Evolutionary conservation across 2,797 vertebrate species (phyloP), one percentile per base, ranked within the genome.

Genomic region (Heliangelus exortis): DNA sequence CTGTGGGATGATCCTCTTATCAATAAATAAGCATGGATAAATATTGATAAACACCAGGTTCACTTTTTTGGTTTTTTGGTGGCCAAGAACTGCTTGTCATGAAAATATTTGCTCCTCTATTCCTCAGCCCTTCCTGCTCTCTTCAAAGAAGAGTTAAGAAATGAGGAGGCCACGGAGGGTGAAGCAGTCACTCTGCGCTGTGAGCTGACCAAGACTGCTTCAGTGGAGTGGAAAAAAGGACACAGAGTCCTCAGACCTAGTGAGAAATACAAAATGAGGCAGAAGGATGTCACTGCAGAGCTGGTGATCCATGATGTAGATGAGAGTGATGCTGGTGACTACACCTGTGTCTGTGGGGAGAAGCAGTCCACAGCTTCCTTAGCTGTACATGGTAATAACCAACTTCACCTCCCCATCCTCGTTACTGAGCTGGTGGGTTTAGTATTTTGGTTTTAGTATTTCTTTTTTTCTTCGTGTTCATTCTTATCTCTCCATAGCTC

Each of bases 271-370:
- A 93, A 67, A 63, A 93, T 97, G 79, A 97, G 95, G 67, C 97
- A 97, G 68, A 94, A 96, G 67, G 97, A 97, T 22, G 63, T 84
- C 34, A 48, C 69, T n/a, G 95, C 89, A 88, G 95, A 97, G 36
- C 93, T 97, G 78, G 59, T 95, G 48, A 97, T 97, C 84, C 94
- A 94, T 14, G 53, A 36, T 3, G 45, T 96, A 48, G 55, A 92
- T 7, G 91, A 95, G 57, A 97, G 92, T 1, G 99, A 99, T 80
- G 96, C 97, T 50, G 99, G 98, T 39, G 97, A 98, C 55, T 98
- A 98, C 43, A 98, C 87, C 67, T 98, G 98, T 12, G 96, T 98
- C 71, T 98, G 96, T 72, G 98, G 98, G 84, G 97, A 98, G 26
- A 39, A 96, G 34, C 86, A 83, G 75, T 93, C 96, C 50, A 95